Conservation (phyloP, 2,797 vertebrate species). For the Zenarchopterus dispar region DNA sequence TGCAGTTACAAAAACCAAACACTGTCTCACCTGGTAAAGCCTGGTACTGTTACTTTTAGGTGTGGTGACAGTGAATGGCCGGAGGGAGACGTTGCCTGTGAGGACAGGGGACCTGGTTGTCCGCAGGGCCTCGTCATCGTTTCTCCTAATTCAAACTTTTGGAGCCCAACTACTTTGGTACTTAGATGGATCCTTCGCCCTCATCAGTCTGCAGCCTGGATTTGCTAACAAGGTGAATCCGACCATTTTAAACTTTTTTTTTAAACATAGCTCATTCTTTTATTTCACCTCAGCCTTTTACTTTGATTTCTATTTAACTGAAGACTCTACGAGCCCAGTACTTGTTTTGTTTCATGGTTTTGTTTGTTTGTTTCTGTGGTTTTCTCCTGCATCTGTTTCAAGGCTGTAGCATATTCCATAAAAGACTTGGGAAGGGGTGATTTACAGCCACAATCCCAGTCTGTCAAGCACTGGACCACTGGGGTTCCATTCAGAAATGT, state of each 20-base stretch:
- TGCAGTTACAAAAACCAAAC: too few relatives aligned
- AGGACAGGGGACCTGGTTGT: slow-evolving; percentile 78
- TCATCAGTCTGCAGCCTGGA: slow-evolving; percentile 87
- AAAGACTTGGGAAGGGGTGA: too few relatives aligned
- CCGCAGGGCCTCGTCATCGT: slow-evolving; percentile 83
- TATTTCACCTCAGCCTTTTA: not conserved
- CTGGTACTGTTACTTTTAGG: slow-evolving; percentile 69
- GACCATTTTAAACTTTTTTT: too few relatives aligned
- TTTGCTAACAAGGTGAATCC: slow-evolving; percentile 86
- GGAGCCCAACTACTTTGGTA: slow-evolving; percentile 89
- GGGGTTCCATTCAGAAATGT: too few relatives aligned
- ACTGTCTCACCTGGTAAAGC: not conserved
- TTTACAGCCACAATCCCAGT: too few relatives aligned
- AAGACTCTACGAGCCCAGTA: too few relatives aligned
- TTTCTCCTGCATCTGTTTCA: too few relatives aligned
- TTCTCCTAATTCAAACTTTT: slow-evolving; percentile 85
- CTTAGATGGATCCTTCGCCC: slow-evolving; percentile 78
- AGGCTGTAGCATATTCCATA: too few relatives aligned
- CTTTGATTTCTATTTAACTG: too few relatives aligned
- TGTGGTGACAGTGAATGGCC: slow-evolving; percentile 81
- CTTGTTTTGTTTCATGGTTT: too few relatives aligned
- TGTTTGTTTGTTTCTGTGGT: too few relatives aligned
- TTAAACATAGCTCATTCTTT: not conserved
- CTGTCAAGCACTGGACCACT: too few relatives aligned
- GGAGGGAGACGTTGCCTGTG: slow-evolving; percentile 82